Evolutionary conservation across 2,888 invertebrate species (phyloP).

Genomic region (Cryptosula pallasiana): DNA sequence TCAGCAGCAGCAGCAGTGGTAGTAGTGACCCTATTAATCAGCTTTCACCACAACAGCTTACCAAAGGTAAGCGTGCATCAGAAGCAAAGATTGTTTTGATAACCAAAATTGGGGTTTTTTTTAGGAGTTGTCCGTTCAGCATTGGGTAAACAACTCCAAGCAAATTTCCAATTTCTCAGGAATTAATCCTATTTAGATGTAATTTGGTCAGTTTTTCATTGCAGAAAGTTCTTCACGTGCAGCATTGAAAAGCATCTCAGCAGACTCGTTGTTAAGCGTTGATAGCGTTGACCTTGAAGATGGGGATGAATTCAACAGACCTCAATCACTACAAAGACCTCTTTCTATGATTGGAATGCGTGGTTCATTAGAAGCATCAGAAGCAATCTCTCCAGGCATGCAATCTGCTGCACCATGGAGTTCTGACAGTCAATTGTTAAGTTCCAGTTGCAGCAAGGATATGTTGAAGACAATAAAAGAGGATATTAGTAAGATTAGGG

Average conservation of each 20-base stretch:
- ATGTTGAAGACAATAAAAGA: neutral
- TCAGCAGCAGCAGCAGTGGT: no score
- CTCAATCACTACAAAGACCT: neutral
- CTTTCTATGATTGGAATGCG: neutral
- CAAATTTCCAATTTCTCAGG: no score
- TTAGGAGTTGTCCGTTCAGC: no score
- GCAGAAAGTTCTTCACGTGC: neutral
- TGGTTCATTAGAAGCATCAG: neutral
- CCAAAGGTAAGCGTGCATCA: neutral
- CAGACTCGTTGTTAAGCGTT: neutral
- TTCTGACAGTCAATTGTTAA: neutral
- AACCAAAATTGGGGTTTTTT: no score
- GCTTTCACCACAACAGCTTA: neutral
- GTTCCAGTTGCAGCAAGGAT: neutral
- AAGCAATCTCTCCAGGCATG: neutral
- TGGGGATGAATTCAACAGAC: neutral
- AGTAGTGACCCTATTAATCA: neutral
- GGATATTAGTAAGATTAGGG: slow-evolving; percentile 14
- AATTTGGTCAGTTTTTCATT: no score
- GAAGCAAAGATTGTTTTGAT: no score
- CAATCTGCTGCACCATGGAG: neutral
- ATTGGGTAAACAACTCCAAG: no score
- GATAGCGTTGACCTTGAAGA: neutral
- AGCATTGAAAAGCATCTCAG: neutral
- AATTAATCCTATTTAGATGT: no score